Conservation (phyloP, 2,888 invertebrate genomes). For the Drosophila anceps region DNA sequence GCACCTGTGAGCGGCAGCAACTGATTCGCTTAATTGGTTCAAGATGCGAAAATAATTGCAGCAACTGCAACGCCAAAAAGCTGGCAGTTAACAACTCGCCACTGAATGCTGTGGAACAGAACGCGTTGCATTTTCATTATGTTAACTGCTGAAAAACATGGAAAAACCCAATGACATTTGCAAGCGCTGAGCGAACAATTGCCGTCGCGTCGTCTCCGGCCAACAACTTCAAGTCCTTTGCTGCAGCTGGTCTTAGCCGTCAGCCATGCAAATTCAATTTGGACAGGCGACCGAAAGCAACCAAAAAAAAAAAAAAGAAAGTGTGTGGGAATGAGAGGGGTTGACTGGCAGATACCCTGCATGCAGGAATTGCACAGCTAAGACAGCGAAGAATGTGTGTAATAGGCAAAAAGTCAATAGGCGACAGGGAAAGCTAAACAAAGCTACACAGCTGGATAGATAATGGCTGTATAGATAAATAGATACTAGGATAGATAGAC, state of each 20-base stretch:
- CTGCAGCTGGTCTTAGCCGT: constrained; percentile 65
- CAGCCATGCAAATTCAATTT: constrained; percentile 79
- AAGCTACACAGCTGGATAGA: neutral
- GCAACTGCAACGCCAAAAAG: constrained; percentile 31
- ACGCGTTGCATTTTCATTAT: constrained; percentile 66
- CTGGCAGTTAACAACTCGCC: constrained; percentile 20
- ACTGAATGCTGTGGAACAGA: constrained; percentile 2
- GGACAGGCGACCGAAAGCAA: constrained; percentile 38
- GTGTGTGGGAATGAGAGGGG: neutral
- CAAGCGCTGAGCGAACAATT: constrained; percentile 65
- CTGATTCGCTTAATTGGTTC: constrained; percentile 70
- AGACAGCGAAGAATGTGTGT: neutral
- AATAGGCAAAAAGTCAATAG: neutral
- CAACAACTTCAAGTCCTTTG: constrained; percentile 17
- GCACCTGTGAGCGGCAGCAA: constrained; percentile 65
- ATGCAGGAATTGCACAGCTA: rapidly evolving
- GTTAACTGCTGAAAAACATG: constrained; percentile 36
- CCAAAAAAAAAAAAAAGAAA: neutral
- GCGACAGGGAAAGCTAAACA: neutral
- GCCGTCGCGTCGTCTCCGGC: constrained; percentile 36
- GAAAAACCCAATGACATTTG: constrained; percentile 40
- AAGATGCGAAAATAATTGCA: constrained; percentile 77
- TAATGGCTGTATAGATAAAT: too few relatives aligned
- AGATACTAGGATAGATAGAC: neutral
- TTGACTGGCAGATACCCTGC: neutral